phyloP scores from a whole-genome alignment of 2,113 vertebrate genomes.

The Pygoscelis adeliae region DNA sequence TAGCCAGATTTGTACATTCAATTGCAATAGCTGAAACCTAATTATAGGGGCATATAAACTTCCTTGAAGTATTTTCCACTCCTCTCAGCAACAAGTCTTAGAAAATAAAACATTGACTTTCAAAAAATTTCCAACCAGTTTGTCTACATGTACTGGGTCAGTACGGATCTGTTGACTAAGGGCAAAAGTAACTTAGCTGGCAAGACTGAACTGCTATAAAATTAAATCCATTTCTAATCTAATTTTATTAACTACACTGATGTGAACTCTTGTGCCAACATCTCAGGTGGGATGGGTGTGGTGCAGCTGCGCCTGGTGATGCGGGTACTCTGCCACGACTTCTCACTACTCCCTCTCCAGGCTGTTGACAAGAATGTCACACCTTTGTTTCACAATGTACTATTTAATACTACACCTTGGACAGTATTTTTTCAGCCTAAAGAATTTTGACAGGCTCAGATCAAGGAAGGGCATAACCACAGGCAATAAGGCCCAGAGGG shows the following conservation, averaged over 20 bases:
- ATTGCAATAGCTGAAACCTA: neutral
- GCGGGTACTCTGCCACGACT: neutral
- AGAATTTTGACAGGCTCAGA: neutral
- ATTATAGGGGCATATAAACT: neutral
- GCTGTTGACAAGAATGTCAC: neutral
- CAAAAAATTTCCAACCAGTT: neutral
- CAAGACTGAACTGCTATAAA: neutral
- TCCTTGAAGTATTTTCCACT: neutral
- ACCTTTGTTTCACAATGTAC: neutral
- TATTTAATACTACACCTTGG: neutral
- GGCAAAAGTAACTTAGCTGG: neutral
- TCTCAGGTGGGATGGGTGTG: accelerated
- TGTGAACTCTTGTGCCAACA: neutral
- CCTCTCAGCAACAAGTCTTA: neutral
- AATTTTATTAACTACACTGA: neutral
- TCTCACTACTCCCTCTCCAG: neutral
- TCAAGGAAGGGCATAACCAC: neutral
- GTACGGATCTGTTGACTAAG: neutral
- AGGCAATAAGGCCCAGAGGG: accelerated
- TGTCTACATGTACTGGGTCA: neutral
- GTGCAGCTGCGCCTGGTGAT: neutral
- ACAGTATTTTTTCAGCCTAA: neutral
- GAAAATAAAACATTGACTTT: neutral
- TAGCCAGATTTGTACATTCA: neutral
- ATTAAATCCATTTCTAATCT: neutral